Percentiles rank a stretch among this genome's conserved stretches.
Evolutionary conservation across 2,797 vertebrate species (phyloP).

Genomic region (Phylloscopus collybita): DNA sequence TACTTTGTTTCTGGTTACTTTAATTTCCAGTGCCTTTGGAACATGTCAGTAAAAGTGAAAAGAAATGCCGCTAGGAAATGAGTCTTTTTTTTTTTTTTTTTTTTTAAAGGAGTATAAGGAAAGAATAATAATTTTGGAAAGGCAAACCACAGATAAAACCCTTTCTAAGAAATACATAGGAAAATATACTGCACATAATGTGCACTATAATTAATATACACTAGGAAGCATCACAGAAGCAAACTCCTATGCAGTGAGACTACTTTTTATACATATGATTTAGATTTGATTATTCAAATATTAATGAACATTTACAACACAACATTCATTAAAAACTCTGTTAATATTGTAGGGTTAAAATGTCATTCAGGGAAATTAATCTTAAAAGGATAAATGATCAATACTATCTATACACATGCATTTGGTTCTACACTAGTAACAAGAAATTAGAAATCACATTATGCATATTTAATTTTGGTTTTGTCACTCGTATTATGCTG

Average conservation of each 20-base stretch:
- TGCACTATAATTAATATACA: background rate
- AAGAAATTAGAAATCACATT: background rate
- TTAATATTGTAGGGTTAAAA: background rate
- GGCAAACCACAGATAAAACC: background rate
- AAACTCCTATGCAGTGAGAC: background rate
- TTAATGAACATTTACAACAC: background rate
- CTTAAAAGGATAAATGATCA: background rate
- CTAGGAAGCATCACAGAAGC: background rate
- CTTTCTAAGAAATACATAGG: background rate
- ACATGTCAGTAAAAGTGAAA: background rate
- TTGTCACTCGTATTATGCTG: background rate
- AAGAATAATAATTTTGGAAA: background rate
- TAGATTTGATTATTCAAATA: background rate
- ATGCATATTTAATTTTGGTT: background rate
- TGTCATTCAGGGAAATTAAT: background rate
- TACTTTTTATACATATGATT: background rate
- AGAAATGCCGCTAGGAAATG: background rate
- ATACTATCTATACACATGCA: background rate
- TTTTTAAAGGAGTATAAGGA: background rate
- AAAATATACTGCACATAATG: background rate
- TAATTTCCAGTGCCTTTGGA: background rate
- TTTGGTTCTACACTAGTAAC: background rate
- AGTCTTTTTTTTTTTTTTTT: background rate
- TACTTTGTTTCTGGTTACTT: background rate
- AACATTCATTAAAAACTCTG: background rate